Conservation (phyloP, 2,888 invertebrate species). For the Laothoe populi region DNA sequence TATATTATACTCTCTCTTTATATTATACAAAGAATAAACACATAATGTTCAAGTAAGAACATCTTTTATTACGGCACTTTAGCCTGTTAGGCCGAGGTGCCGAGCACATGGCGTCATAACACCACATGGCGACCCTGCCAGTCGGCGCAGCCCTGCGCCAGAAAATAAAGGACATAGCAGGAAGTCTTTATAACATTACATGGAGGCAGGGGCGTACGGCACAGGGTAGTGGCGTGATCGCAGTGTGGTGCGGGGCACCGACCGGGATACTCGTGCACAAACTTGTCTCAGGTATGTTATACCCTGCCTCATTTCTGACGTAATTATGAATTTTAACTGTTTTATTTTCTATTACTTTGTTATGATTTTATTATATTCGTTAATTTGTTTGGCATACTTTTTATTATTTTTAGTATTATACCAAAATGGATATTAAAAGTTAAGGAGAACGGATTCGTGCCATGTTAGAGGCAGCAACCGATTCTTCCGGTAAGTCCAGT, state of each 20-base stretch:
- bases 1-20: too few species aligned
- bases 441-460: slow-evolving; percentile 9
- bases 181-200: too few species aligned
- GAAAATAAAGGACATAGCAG: too few species aligned
- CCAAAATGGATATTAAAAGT: neutral
- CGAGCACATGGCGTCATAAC: too few species aligned
- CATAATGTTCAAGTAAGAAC: too few species aligned
- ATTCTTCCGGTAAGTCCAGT: slow-evolving; percentile 3
- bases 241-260: slow-evolving; percentile 9
- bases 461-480: slow-evolving; percentile 6
- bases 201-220: slow-evolving; percentile 9
- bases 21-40: too few species aligned
- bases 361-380: slow-evolving; percentile 5
- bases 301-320: too few species aligned
- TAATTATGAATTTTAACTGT: neutral
- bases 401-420: neutral
- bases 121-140: too few species aligned
- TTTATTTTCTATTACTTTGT: slow-evolving; percentile 1
- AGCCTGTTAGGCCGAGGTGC: too few species aligned
- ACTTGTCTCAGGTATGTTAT: neutral
- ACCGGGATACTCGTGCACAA: slow-evolving; percentile 9
- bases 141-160: too few species aligned
- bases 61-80: too few species aligned
- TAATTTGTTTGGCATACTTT: neutral
- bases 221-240: slow-evolving; percentile 7